Evolutionary conservation across 2,888 invertebrate genomes (phyloP).

Genomic region (Hemaris fuciformis): DNA sequence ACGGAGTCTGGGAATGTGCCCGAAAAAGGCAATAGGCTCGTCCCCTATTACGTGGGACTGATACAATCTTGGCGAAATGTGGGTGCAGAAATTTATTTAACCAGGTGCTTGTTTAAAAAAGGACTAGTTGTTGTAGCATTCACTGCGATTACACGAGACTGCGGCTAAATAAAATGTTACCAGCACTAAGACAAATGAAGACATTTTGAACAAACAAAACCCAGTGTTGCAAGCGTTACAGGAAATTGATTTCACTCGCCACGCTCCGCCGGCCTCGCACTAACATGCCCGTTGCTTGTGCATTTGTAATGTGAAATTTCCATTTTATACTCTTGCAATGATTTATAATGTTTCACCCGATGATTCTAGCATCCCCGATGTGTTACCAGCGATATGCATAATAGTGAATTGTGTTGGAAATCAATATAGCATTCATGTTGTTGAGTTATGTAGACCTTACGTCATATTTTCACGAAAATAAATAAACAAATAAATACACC

Average conservation of each 20-base stretch:
- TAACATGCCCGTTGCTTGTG: slow-evolving; percentile 14
- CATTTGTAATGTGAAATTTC: slow-evolving; percentile 19
- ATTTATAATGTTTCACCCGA: slow-evolving; percentile 12
- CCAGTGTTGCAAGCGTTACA: slow-evolving; percentile 17
- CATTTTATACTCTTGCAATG: slow-evolving; percentile 17
- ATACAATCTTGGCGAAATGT: too few relatives aligned
- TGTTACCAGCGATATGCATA: neutral
- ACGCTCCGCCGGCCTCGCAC: neutral
- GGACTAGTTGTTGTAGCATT: too few relatives aligned
- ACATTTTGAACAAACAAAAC: neutral
- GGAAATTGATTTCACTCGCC: slow-evolving; percentile 27
- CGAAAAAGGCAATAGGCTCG: too few relatives aligned
- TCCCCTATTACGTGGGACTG: too few relatives aligned
- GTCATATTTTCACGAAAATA: too few relatives aligned
- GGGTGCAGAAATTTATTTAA: neutral
- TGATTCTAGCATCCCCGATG: neutral
- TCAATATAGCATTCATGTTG: neutral
- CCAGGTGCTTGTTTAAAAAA: too few relatives aligned
- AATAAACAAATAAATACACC: too few relatives aligned
- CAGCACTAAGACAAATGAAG: slow-evolving; percentile 3
- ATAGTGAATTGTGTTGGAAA: neutral
- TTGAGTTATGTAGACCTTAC: too few relatives aligned
- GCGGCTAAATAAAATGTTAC: neutral
- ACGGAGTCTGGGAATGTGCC: too few relatives aligned
- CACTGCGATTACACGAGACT: too few relatives aligned